These are phyloP conservation scores for Lepidurus arcticus DNA, from an alignment of 1,140 invertebrate genomes.

Conservation along the genomic window DNA sequence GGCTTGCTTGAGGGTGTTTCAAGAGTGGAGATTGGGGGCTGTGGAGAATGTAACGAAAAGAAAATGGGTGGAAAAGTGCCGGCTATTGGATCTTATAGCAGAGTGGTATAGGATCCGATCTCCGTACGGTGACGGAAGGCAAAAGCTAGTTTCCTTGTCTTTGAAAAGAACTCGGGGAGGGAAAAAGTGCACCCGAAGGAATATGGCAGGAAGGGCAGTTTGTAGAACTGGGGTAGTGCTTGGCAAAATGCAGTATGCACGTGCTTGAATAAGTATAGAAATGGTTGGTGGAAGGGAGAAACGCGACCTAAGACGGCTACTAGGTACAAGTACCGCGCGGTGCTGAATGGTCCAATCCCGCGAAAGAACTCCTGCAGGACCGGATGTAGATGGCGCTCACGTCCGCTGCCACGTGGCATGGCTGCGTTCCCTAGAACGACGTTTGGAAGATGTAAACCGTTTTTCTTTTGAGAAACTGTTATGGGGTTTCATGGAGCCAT, in stretches of 20 bases:
- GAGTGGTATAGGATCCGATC: neutral
- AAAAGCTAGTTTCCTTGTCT: neutral
- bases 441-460: neutral
- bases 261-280: constrained; percentile 1
- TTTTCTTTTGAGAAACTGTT: constrained; percentile 2
- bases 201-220: neutral
- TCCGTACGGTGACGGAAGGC: neutral
- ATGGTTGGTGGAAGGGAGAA: neutral
- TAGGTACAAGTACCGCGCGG: neutral
- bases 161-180: neutral
- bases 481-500: neutral
- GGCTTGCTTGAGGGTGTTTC: too few relatives aligned
- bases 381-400: constrained; percentile 12
- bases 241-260: constrained; percentile 11
- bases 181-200: neutral
- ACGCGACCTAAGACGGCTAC: neutral
- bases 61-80: too few relatives aligned
- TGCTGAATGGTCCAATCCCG: neutral
- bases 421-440: neutral
- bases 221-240: neutral
- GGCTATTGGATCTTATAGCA: too few relatives aligned
- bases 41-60: too few relatives aligned
- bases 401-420: neutral
- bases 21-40: too few relatives aligned
- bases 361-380: neutral